phyloP scores from a whole-genome alignment of 2,797 vertebrate genomes.

The Anguilla anguilla region DNA sequence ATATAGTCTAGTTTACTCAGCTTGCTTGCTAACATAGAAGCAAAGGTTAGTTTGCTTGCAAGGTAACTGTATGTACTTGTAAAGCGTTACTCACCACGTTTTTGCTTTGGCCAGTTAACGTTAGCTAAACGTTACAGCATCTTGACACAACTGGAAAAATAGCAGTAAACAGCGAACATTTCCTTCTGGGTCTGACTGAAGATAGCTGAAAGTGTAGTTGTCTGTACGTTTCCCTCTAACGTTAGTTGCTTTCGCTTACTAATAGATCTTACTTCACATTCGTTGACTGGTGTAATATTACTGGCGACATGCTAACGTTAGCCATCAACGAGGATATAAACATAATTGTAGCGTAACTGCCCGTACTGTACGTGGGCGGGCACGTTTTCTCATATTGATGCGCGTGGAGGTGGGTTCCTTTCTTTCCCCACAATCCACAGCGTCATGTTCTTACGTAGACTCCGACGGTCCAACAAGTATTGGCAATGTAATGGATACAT shows the following conservation, averaged over 20 bases:
- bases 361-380: not conserved
- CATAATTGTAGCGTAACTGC: not conserved
- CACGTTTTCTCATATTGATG: constrained; percentile 4
- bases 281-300: not conserved
- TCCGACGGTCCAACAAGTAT: not conserved
- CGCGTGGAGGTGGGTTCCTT: not conserved
- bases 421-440: not conserved
- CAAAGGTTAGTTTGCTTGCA: not conserved
- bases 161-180: not conserved
- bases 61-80: not conserved
- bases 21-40: too few species aligned
- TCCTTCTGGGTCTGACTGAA: not conserved
- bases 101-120: not conserved
- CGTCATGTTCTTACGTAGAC: constrained; percentile 7
- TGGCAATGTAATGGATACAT: not conserved
- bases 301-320: not conserved
- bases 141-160: not conserved
- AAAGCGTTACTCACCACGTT: not conserved
- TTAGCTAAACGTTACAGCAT: not conserved
- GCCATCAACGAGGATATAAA: not conserved
- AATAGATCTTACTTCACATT: not conserved
- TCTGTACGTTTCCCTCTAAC: not conserved
- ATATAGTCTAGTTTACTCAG: too few species aligned
- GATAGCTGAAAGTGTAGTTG: not conserved
- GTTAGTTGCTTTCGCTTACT: not conserved